These are phyloP conservation scores for Tenebrosternarchus preto DNA, from an alignment of 2,113 vertebrate species.

Conservation along the genomic window DNA sequence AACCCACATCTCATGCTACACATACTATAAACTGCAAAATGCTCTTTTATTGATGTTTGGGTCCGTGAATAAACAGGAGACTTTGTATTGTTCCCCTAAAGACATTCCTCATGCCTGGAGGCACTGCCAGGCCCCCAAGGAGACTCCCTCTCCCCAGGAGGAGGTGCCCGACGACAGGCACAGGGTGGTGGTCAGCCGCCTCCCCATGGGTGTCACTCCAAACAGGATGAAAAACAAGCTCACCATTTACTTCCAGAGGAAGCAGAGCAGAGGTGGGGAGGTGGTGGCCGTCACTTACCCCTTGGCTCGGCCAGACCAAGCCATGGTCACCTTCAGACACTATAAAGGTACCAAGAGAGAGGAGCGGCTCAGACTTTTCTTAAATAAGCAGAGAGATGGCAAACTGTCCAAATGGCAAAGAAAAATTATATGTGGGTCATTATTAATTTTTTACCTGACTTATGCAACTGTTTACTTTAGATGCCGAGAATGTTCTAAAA, in stretches of 20 bases:
- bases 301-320: conserved; percentile 48
- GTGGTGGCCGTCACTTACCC: conserved; percentile 59
- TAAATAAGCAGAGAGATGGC: too few species aligned
- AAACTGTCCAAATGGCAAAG: too few species aligned
- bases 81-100: conserved; percentile 14
- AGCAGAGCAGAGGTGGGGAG: conserved; percentile 59
- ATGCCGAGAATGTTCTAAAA: conserved; percentile 55
- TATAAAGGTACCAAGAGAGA: conserved; percentile 44
- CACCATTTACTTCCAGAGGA: conserved; percentile 62
- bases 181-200: conserved; percentile 54
- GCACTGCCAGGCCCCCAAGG: conserved; percentile 15
- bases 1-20: not conserved
- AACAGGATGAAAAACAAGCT: conserved; percentile 63
- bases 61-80: not conserved
- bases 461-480: conserved; percentile 37
- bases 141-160: not conserved
- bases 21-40: not conserved
- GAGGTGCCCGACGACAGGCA: conserved; percentile 41
- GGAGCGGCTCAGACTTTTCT: too few species aligned
- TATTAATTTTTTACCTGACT: not conserved
- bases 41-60: not conserved
- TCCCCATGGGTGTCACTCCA: conserved; percentile 51
- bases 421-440: too few species aligned
- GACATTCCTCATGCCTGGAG: conserved; percentile 32
- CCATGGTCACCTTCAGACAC: conserved; percentile 56